Conservation (phyloP, 2,888 invertebrate species). For the Plusia festucae region DNA sequence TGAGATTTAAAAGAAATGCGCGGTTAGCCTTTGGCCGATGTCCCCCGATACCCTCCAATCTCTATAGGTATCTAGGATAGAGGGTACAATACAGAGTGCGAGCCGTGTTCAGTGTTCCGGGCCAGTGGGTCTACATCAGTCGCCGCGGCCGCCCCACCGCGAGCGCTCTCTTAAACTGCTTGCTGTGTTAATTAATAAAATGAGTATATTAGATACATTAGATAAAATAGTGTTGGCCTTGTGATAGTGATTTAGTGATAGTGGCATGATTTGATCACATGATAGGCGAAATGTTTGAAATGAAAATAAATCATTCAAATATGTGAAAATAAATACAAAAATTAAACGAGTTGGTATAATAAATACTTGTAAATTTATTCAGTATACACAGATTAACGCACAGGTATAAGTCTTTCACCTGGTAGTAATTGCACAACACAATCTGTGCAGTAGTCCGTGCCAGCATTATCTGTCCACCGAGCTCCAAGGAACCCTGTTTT, state of each 20-base stretch:
- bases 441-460: constrained; percentile 86
- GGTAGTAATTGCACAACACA: constrained; percentile 82
- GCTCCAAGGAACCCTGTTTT: constrained; percentile 83
- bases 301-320: constrained; percentile 10
- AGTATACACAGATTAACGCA: constrained; percentile 68
- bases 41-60: constrained; percentile 56
- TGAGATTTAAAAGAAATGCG: constrained; percentile 45
- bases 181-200: constrained; percentile 54
- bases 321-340: constrained; percentile 5
- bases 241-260: constrained; percentile 40
- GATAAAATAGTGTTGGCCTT: constrained; percentile 47
- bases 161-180: constrained; percentile 63
- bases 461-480: constrained; percentile 85
- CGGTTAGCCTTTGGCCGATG: constrained; percentile 47
- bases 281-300: constrained; percentile 15
- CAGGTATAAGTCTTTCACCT: constrained; percentile 77
- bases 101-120: constrained; percentile 86
- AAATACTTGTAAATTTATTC: constrained; percentile 29
- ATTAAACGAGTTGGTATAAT: constrained; percentile 21
- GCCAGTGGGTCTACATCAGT: constrained; percentile 81
- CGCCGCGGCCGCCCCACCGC: constrained; percentile 73
- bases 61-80: constrained; percentile 61
- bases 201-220: constrained; percentile 51
- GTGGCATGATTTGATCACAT: constrained; percentile 52
- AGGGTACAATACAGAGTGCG: constrained; percentile 64